Base-by-base conservation (phyloP, 2,888 invertebrate genomes). In the Sycophila texana region DNA sequence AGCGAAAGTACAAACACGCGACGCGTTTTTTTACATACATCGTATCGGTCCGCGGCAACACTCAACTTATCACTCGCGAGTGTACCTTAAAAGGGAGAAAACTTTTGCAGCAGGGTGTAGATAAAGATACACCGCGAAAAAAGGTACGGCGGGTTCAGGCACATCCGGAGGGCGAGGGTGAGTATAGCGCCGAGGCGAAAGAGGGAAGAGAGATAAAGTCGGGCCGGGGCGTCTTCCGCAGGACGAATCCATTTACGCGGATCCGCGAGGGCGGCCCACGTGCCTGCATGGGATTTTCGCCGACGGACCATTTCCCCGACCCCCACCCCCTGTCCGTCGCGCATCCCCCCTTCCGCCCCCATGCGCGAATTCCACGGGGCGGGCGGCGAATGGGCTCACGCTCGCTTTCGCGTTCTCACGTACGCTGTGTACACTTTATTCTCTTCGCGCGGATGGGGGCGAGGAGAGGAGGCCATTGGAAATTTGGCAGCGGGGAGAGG, bases 161-260 rank as follows among this genome's bases (percentile, higher is more conserved):
- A 20, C 51, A 66, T 16, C 14, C 20, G 22, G 26, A 20, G 22
- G 22, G 26, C 12, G 22, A 10, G 60, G 20, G 13, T 13, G 22
- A 12, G 14, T 10, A 4, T 13, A 20, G 20, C 12, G 47, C 3
- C 39, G 26, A 30, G 12, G 47, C 7, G 22, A 20, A 47, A 20
- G 47, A 47, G 16, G 47, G n/a, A 30, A 39, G 7, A 51, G 58
- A 71, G 58, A 58, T 71, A 58, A 47, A 71, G 70, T 58, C 49
- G 49, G n/a, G 16, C 20, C 49, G 49, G 66, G 18, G 49, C 49
- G 66, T 71, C 47, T 71, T 22, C 47, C 39, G 22, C 70, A 71
- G 70, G 57, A 71, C 70, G 70, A 71, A 71, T 71, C 58, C 70
- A 71, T 71, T 71, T 71, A 49, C 58, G 70, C 58, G 58, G 47